These are phyloP conservation scores for Oxyura jamaicensis DNA, from an alignment of 2,113 vertebrate genomes.

Conservation along the genomic window DNA sequence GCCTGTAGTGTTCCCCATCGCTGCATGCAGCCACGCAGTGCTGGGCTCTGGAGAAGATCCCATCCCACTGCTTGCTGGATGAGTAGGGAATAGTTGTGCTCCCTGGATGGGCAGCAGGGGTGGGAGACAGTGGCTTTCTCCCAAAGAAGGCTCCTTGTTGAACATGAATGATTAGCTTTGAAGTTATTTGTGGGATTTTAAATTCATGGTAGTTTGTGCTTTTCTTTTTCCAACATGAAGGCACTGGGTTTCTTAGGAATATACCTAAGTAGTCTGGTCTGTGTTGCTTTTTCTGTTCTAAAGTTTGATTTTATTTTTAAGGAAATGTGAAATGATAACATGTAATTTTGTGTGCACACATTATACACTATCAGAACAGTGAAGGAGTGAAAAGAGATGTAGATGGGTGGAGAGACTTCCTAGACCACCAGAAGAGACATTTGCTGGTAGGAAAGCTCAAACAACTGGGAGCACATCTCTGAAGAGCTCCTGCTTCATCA, in stretches of 20 bases:
- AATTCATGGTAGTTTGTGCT: not conserved
- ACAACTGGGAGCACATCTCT: not conserved
- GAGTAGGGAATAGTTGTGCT: not conserved
- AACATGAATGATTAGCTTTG: not conserved
- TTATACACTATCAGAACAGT: not conserved
- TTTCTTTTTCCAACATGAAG: not conserved
- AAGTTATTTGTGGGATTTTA: not conserved
- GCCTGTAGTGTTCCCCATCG: rapidly evolving
- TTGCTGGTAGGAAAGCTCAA: not conserved
- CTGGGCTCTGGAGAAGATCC: not conserved
- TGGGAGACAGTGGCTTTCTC: not conserved
- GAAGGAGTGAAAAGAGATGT: not conserved
- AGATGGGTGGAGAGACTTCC: not conserved
- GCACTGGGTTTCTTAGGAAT: not conserved
- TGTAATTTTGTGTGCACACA: not conserved
- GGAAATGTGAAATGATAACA: not conserved
- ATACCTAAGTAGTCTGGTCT: not conserved
- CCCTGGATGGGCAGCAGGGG: not conserved
- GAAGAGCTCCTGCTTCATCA: not conserved
- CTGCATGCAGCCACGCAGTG: not conserved
- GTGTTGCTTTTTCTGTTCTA: not conserved
- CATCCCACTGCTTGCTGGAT: not conserved
- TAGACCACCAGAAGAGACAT: not conserved
- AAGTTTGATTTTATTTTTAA: not conserved
- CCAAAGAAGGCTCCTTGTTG: not conserved